Percentiles rank a stretch among this genome's conserved stretches.
These are phyloP conservation scores for Tenthredo distinguenda DNA, from an alignment of 2,888 invertebrate species.

Conservation along the genomic window DNA sequence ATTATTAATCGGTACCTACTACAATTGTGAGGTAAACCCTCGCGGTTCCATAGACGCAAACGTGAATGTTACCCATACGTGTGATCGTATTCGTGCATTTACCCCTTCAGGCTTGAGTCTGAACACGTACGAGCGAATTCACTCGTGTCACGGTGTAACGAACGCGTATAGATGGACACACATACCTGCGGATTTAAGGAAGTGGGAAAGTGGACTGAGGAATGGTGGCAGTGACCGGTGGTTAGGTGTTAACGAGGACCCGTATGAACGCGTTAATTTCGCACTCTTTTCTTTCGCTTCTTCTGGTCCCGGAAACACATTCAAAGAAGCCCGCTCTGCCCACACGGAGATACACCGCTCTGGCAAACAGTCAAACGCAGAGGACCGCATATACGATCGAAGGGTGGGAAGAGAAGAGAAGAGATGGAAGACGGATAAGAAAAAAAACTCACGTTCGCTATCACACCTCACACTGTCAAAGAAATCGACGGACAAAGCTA, in stretches of 20 bases:
- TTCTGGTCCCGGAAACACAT: neutral
- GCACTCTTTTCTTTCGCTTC: neutral
- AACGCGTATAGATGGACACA: neutral
- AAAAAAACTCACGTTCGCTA: neutral
- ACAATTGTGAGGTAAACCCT: constrained; percentile 22
- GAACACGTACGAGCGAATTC: neutral
- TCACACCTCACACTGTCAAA: neutral
- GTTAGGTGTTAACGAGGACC: constrained; percentile 37
- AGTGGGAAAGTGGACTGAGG: neutral
- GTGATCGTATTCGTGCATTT: neutral
- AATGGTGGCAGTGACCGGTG: neutral
- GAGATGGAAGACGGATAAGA: neutral
- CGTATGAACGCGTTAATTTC: constrained; percentile 27
- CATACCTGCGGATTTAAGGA: neutral
- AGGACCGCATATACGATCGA: neutral
- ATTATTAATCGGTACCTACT: constrained; percentile 28
- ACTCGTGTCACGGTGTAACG: neutral
- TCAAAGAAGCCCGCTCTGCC: neutral
- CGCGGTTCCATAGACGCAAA: neutral
- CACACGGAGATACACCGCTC: neutral
- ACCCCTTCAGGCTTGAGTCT: neutral
- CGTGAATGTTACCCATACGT: neutral
- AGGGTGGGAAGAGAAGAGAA: neutral
- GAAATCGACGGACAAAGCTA: neutral
- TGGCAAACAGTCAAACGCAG: neutral